Evolutionary conservation across 2,888 invertebrate genomes (phyloP).

Genomic region (Eupithecia tripunctaria): DNA sequence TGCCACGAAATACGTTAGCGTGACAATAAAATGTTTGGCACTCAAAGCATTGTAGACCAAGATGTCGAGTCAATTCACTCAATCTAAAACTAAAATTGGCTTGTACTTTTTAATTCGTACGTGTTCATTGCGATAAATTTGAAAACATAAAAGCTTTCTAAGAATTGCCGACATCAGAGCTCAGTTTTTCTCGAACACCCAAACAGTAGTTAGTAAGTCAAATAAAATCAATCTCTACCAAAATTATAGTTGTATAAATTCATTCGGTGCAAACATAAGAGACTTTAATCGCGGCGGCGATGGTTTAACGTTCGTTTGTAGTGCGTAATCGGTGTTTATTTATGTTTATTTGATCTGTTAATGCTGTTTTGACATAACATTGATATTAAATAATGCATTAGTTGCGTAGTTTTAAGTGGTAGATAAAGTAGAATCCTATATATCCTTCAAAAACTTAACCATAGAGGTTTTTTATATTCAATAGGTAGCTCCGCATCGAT

Average conservation of each 20-base stretch:
- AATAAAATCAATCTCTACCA: constrained; percentile 9
- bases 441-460: background rate
- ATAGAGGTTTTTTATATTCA: background rate
- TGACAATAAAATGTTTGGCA: no score
- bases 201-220: constrained; percentile 6
- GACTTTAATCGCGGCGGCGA: constrained; percentile 9
- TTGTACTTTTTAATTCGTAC: no score
- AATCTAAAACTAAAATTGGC: no score
- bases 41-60: no score
- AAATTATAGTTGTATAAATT: background rate
- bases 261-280: constrained; percentile 9
- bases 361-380: constrained; percentile 5
- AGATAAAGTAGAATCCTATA: background rate
- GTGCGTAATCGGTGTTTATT: constrained; percentile 1
- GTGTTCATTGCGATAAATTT: background rate
- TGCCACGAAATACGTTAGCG: no score
- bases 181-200: background rate
- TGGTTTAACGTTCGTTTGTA: constrained; percentile 8
- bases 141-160: background rate
- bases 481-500: background rate
- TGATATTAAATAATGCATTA: background rate
- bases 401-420: background rate
- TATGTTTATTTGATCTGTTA: constrained; percentile 10
- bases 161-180: background rate
- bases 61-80: no score